Percentiles rank a stretch among this genome's conserved stretches.
Conservation (phyloP, 1,140 invertebrate genomes). For the Megalopta genalis region DNA sequence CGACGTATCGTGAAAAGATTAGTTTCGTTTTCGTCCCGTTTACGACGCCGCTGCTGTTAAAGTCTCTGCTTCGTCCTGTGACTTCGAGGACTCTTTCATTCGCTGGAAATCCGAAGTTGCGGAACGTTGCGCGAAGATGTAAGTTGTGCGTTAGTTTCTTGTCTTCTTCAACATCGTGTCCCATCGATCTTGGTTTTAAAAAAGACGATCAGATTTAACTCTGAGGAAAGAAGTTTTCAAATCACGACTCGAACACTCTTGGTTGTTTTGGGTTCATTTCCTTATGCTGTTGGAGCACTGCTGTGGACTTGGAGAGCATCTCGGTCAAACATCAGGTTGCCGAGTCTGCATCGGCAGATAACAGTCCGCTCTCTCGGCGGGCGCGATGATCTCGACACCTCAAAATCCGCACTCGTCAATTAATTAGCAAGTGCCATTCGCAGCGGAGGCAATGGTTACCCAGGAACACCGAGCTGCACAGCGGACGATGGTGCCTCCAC, state of each 20-base stretch:
- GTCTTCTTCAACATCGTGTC: too few relatives aligned
- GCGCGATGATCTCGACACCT: conserved; percentile 61
- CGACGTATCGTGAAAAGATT: conserved; percentile 40
- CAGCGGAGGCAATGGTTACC: conserved; percentile 52
- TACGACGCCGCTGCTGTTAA: conserved; percentile 36
- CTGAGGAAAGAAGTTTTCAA: too few relatives aligned
- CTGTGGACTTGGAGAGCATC: neutral
- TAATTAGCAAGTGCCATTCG: conserved; percentile 73
- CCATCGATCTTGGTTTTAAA: too few relatives aligned
- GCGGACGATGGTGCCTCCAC: conserved; percentile 69
- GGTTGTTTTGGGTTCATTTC: neutral
- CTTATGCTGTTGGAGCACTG: too few relatives aligned
- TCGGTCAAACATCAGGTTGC: neutral
- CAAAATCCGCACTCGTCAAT: conserved; percentile 72
- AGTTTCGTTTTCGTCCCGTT: conserved; percentile 45
- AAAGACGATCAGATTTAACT: too few relatives aligned
- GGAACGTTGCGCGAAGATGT: too few relatives aligned
- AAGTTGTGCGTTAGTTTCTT: too few relatives aligned
- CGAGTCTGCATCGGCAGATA: conserved; percentile 7
- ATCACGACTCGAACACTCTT: neutral
- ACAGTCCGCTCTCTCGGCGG: conserved; percentile 31
- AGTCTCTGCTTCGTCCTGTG: conserved; percentile 22
- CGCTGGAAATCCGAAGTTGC: neutral
- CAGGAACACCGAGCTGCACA: conserved; percentile 64
- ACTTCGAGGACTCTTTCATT: neutral